Evolutionary conservation across 2,113 vertebrate species (phyloP), one percentile per base, ranked within the genome.

Genomic region (Laticauda laticaudata): DNA sequence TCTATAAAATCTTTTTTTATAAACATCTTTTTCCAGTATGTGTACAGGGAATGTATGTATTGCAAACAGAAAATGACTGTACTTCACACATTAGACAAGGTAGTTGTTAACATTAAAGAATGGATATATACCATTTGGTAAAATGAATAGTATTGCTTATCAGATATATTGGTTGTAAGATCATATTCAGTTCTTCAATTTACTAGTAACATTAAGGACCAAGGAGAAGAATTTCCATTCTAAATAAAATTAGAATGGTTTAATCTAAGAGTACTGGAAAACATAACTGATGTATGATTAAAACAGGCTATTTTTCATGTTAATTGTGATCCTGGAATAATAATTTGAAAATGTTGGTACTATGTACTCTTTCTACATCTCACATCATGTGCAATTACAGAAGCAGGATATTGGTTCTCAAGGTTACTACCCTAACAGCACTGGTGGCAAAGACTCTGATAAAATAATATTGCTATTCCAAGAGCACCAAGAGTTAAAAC

Each of bases 171-270:
- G 15, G 18, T 21, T 90, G 10, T 53, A 20, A 34, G n/a, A n/a
- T 39, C 89, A 56, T 29, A 2, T n/a, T 93, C 34, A 91, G 6
- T 21, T 92, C 3, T 48, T 93, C 86, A 93, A 94, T 51, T 59
- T 39, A 93, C 39, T 29, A 39, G 2, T 9, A 93, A 20, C n/a
- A 5, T 90, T 48, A 93, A 91, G 3, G 54, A 48, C 20, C 43
- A 86, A 54, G 51, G 0, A 34, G n/a, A 75, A 57, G 39, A 11
- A 14, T 88, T 43, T 69, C 88, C 56, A 91, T 39, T 64, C 14
- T 4, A 39, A 23, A 26, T 56, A 87, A 89, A 92, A 90, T 48
- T 48, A 48, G 48, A 48, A 48, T 8, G 1, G 21, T 51, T 59
- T 90, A 39, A 21, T 61, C 11, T 24, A 86, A 88, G 45, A 88